These are phyloP conservation scores for Morpho achilles DNA, from an alignment of 2,888 invertebrate genomes.

Conservation along the genomic window DNA sequence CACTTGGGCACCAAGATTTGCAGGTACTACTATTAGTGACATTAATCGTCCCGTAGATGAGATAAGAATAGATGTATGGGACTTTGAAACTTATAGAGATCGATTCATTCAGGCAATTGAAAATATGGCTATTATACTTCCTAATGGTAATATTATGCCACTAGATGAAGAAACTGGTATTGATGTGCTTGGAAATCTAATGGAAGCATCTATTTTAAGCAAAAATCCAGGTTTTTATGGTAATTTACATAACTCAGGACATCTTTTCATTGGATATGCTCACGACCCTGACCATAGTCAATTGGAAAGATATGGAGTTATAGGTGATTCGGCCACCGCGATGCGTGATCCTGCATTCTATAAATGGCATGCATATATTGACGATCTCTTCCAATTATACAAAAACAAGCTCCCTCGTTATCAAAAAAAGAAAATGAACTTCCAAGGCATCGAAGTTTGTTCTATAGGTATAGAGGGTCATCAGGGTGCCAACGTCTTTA, in stretches of 20 bases:
- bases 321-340: slow-evolving; percentile 90
- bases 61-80: slow-evolving; percentile 79
- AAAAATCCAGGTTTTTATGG: slow-evolving; percentile 86
- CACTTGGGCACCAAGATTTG: slow-evolving; percentile 84
- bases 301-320: slow-evolving; percentile 88
- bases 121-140: slow-evolving; percentile 43
- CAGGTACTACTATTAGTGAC: slow-evolving; percentile 72
- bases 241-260: slow-evolving; percentile 90
- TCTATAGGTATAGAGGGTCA: slow-evolving; percentile 73
- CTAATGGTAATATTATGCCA: slow-evolving; percentile 73
- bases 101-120: slow-evolving; percentile 84
- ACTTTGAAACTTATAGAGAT: slow-evolving; percentile 85
- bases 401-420: slow-evolving; percentile 86
- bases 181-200: slow-evolving; percentile 87
- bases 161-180: slow-evolving; percentile 86
- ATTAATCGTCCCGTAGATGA: slow-evolving; percentile 82
- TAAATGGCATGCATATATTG: slow-evolving; percentile 89
- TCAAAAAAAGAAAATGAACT: slow-evolving; percentile 79
- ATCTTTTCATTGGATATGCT: slow-evolving; percentile 85
- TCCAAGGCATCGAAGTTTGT: slow-evolving; percentile 78
- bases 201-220: slow-evolving; percentile 86
- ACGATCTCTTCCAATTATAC: slow-evolving; percentile 87
- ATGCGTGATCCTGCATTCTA: slow-evolving; percentile 94
- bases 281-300: slow-evolving; percentile 90
- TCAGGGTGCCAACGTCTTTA: slow-evolving; percentile 78